Conservation (phyloP, 2,888 invertebrate species). For the Euclidia mi region DNA sequence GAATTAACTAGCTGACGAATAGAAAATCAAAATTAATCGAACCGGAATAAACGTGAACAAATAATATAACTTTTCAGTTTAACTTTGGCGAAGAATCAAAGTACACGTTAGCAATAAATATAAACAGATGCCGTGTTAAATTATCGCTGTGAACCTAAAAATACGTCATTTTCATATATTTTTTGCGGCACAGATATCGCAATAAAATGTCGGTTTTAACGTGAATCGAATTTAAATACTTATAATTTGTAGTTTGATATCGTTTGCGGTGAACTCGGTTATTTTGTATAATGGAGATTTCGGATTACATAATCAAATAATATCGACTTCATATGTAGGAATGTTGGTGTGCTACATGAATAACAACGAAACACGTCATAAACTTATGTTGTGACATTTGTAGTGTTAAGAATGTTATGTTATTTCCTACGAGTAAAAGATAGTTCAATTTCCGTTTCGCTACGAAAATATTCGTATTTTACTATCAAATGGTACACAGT, state of each 20-base stretch:
- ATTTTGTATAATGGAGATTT: conserved; percentile 29
- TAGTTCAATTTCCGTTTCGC: conserved; percentile 49
- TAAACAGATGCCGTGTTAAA: conserved; percentile 16
- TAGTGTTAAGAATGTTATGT: conserved; percentile 10
- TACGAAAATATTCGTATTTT: conserved; percentile 16
- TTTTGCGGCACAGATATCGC: conserved; percentile 26
- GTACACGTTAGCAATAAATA: conserved; percentile 17
- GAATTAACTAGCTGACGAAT: not conserved
- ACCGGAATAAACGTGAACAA: conserved; percentile 2
- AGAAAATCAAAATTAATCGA: conserved; percentile 19
- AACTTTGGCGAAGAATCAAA: conserved; percentile 9
- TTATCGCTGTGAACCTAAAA: conserved; percentile 19
- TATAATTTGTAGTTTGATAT: conserved; percentile 44
- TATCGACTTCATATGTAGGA: conserved; percentile 20
- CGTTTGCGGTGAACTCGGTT: conserved; percentile 28
- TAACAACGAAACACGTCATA: conserved; percentile 10
- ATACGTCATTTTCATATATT: conserved; percentile 29
- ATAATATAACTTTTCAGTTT: conserved; percentile 1
- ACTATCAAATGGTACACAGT: conserved; percentile 29
- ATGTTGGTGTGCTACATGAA: conserved; percentile 4
- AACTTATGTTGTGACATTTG: conserved; percentile 5
- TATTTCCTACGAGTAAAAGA: conserved; percentile 18
- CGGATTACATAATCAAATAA: conserved; percentile 7
- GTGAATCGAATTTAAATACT: conserved; percentile 33
- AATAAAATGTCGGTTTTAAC: conserved; percentile 34